phyloP scores from a whole-genome alignment of 2,888 invertebrate genomes.

The Tigriopus californicus region DNA sequence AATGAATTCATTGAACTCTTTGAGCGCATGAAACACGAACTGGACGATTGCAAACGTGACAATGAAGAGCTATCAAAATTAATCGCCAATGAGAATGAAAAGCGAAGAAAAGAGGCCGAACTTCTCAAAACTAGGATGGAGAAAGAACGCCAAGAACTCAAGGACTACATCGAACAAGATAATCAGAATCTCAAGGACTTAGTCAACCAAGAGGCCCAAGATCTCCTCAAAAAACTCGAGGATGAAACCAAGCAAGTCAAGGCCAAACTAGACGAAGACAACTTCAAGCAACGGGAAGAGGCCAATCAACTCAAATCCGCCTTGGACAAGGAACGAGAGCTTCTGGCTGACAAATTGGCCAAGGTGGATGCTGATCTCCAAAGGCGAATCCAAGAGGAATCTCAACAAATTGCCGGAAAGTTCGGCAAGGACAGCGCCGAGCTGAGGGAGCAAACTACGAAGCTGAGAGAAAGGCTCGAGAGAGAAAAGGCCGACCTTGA shows the following conservation, averaged over 20 bases:
- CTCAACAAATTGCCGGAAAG: neutral
- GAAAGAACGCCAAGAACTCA: neutral
- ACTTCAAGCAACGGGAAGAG: neutral
- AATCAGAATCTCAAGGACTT: neutral
- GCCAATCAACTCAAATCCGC: neutral
- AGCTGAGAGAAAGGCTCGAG: constrained; percentile 5
- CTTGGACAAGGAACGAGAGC: neutral
- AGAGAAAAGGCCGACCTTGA: neutral
- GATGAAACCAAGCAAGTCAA: neutral
- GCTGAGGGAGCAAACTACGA: neutral
- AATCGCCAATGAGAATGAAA: neutral
- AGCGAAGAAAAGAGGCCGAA: constrained; percentile 1
- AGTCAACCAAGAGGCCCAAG: neutral
- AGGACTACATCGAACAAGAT: neutral
- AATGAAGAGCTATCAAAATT: neutral
- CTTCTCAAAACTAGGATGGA: constrained; percentile 6
- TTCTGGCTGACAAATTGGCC: neutral
- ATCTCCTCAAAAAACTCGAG: neutral
- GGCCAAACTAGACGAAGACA: neutral
- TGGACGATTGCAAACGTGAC: neutral
- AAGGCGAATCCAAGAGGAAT: neutral
- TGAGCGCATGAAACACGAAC: neutral
- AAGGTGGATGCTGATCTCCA: neutral
- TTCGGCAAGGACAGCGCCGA: neutral
- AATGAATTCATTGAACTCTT: neutral